Conservation (phyloP, 2,888 invertebrate genomes). For the Pseudoips prasinana region DNA sequence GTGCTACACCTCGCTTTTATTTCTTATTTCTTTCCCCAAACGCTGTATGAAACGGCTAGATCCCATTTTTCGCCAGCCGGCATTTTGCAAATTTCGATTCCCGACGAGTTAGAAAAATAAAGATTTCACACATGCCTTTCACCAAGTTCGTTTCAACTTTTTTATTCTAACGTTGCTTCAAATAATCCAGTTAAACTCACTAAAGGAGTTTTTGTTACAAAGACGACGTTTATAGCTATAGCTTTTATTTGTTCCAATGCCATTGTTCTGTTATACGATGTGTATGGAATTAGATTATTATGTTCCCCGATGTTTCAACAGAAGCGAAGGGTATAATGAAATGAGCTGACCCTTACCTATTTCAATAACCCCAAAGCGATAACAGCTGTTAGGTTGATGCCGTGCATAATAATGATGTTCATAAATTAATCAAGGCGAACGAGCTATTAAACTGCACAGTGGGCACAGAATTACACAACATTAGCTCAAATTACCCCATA, state of each 20-base stretch:
- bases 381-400: too few species aligned
- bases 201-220: constrained; percentile 23
- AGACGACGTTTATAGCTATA: constrained; percentile 19
- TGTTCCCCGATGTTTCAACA: too few species aligned
- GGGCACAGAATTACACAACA: too few species aligned
- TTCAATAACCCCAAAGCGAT: too few species aligned
- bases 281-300: too few species aligned
- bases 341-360: too few species aligned
- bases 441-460: too few species aligned
- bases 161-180: constrained; percentile 22
- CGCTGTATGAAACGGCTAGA: constrained; percentile 52
- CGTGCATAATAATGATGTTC: too few species aligned
- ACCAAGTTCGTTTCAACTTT: constrained; percentile 23
- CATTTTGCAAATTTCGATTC: constrained; percentile 59
- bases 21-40: constrained; percentile 49
- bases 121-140: constrained; percentile 47
- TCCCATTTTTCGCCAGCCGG: constrained; percentile 58
- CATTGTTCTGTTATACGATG: too few species aligned
- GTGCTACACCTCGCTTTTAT: constrained; percentile 40
- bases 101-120: constrained; percentile 51
- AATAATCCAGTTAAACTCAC: constrained; percentile 22
- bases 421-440: too few species aligned
- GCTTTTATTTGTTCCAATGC: not conserved
- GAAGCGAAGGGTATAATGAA: too few species aligned
- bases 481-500: constrained; percentile 21